Conservation (phyloP, 1,140 invertebrate genomes). For the Apocrypta bakeri region DNA sequence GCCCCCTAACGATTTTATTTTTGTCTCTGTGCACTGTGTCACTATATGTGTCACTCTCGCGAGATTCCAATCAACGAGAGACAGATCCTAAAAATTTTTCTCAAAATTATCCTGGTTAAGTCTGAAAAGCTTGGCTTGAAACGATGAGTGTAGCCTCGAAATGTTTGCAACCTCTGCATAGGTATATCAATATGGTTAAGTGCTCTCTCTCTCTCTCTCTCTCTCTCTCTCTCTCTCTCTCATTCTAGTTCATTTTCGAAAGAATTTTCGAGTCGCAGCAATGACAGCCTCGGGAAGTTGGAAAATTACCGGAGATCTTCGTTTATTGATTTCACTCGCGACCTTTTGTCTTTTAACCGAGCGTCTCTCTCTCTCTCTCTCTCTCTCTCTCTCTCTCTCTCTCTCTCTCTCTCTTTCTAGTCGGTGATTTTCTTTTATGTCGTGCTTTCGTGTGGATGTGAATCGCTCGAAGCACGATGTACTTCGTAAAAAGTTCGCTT, state of each 20-base stretch:
- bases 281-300: not conserved
- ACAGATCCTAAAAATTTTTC: not conserved
- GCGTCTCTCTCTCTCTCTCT: not conserved
- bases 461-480: not conserved
- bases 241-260: not conserved
- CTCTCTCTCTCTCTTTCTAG: not conserved
- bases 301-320: not conserved
- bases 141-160: not conserved
- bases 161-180: too few species aligned
- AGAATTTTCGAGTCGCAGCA: not conserved
- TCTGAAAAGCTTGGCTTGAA: not conserved
- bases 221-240: not conserved
- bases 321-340: not conserved
- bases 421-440: not conserved
- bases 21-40: too few species aligned
- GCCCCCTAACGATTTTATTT: too few species aligned
- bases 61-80: too few species aligned
- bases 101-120: too few species aligned
- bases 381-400: slow-evolving; percentile 24
- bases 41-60: too few species aligned
- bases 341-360: not conserved
- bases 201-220: too few species aligned
- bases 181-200: too few species aligned
- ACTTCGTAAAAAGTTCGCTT: not conserved
- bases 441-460: not conserved